A percentile compares a stretch with the other conserved stretches of the same genome.
phyloP scores from a whole-genome alignment of 2,113 vertebrate species.

The Pollachius pollachius region DNA sequence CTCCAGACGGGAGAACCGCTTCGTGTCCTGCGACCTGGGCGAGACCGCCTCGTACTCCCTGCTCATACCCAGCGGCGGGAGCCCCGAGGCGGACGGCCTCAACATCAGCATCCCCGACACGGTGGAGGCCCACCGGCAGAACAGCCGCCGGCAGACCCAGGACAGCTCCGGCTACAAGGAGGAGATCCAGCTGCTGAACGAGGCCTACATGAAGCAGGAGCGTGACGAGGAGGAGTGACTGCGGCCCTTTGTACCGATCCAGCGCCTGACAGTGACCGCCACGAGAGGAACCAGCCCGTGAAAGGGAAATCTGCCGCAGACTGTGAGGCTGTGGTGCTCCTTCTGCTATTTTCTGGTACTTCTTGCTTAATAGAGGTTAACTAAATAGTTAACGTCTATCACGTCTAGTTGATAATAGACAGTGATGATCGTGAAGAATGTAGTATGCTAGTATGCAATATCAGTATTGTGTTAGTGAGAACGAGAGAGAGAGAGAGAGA shows the following conservation, averaged over 20 bases:
- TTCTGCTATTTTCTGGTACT: too few relatives aligned
- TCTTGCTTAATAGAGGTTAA: too few relatives aligned
- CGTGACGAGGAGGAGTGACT: slow-evolving; percentile 61
- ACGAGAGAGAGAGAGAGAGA: too few relatives aligned
- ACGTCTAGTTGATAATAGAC: too few relatives aligned
- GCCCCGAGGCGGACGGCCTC: slow-evolving; percentile 79
- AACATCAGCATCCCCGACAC: slow-evolving; percentile 98
- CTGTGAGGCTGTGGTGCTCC: too few relatives aligned
- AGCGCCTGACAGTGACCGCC: too few relatives aligned
- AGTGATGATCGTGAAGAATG: too few relatives aligned
- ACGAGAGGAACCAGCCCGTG: too few relatives aligned
- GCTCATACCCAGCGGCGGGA: slow-evolving; percentile 84
- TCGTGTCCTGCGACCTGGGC: slow-evolving; percentile 91
- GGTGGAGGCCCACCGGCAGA: slow-evolving; percentile 91
- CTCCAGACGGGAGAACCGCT: slow-evolving; percentile 92
- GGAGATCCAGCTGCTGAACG: slow-evolving; percentile 93
- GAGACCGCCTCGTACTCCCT: slow-evolving; percentile 94
- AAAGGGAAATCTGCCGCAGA: too few relatives aligned
- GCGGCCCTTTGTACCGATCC: neutral
- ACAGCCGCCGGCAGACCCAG: slow-evolving; percentile 81
- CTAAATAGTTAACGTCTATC: too few relatives aligned
- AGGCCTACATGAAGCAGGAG: slow-evolving; percentile 84
- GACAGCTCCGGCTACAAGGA: slow-evolving; percentile 84
- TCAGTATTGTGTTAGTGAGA: too few relatives aligned
- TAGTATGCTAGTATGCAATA: too few relatives aligned